A percentile compares a stretch with the other conserved stretches of the same genome.
phyloP scores from a whole-genome alignment of 2,113 vertebrate species.

The Pachypanchax playfairii region DNA sequence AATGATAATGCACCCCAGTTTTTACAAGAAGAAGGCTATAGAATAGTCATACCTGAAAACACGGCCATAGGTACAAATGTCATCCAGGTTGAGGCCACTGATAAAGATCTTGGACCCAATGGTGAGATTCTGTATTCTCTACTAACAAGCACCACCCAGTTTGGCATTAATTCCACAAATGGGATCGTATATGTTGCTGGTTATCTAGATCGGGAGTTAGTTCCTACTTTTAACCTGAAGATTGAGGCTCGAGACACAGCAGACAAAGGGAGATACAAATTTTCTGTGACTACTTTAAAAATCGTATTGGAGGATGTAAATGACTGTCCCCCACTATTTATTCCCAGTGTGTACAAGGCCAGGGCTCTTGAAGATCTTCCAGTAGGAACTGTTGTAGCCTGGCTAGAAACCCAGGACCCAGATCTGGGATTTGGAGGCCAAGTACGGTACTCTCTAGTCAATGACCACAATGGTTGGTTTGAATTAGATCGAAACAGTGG shows the following conservation, averaged over 20 bases:
- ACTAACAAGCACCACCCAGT: slow-evolving; percentile 89
- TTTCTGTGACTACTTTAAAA: slow-evolving; percentile 85
- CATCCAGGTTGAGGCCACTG: slow-evolving; percentile 93
- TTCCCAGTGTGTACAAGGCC: slow-evolving; percentile 88
- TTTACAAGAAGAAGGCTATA: slow-evolving; percentile 86
- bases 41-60: slow-evolving; percentile 89
- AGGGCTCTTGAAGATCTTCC: slow-evolving; percentile 94
- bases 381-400: slow-evolving; percentile 91
- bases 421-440: slow-evolving; percentile 93
- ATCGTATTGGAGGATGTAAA: slow-evolving; percentile 92
- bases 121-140: slow-evolving; percentile 89
- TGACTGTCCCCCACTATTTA: slow-evolving; percentile 92
- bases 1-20: slow-evolving; percentile 94
- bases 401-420: slow-evolving; percentile 94
- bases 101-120: slow-evolving; percentile 90
- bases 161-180: slow-evolving; percentile 90
- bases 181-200: slow-evolving; percentile 91
- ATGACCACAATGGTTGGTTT: slow-evolving; percentile 91
- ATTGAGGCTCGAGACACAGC: slow-evolving; percentile 93
- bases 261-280: slow-evolving; percentile 84
- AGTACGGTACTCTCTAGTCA: slow-evolving; percentile 90
- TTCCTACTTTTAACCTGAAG: slow-evolving; percentile 87
- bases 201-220: slow-evolving; percentile 89
- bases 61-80: slow-evolving; percentile 90
- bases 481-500: slow-evolving; percentile 92